Evolutionary conservation across 2,797 vertebrate species (phyloP).

Genomic region (Squalus acanthias): DNA sequence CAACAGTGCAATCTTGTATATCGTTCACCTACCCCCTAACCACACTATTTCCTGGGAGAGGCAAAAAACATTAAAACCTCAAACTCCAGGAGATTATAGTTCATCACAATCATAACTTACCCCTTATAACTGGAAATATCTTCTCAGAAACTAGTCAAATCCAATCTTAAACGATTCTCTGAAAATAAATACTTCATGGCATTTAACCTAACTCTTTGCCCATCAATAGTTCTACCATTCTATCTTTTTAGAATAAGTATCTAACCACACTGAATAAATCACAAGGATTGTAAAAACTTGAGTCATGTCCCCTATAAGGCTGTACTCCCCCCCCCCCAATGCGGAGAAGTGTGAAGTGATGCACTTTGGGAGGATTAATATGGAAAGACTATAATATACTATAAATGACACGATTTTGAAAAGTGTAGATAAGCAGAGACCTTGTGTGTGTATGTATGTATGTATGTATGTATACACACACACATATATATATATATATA

Average conservation of each 20-base stretch:
- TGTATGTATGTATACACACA: no score
- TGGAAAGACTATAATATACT: no score
- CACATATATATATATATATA: no score
- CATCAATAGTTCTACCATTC: background rate
- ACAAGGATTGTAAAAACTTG: background rate
- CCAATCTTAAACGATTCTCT: background rate
- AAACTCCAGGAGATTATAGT: background rate
- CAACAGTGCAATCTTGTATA: background rate
- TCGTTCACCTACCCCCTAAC: background rate
- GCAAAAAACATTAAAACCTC: background rate
- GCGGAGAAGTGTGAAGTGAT: no score
- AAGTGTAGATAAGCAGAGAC: no score
- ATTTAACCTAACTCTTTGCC: background rate
- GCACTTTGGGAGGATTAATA: no score
- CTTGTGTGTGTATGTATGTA: no score
- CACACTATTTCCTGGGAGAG: background rate
- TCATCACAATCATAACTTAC: background rate
- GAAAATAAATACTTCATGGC: background rate
- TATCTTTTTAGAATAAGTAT: background rate
- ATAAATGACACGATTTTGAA: no score
- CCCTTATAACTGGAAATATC: background rate
- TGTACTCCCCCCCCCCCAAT: background rate
- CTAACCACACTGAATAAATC: background rate
- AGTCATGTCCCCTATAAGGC: background rate
- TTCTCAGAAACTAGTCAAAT: background rate